Evolutionary conservation across 2,113 vertebrate genomes (phyloP).

Genomic region (Vimba vimba): DNA sequence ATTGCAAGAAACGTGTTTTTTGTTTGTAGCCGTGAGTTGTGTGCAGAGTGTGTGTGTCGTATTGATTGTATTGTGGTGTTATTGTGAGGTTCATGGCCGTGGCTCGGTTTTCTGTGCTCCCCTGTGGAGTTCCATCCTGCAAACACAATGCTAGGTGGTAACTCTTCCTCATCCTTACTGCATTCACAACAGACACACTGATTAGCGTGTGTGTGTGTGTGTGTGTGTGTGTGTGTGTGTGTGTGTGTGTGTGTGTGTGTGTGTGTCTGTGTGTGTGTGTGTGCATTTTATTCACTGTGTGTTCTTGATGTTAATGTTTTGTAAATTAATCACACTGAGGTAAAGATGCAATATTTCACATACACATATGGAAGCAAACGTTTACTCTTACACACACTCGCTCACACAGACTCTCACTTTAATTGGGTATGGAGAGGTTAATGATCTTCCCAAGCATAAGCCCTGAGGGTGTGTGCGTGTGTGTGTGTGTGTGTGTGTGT

Average conservation of each 20-base stretch:
- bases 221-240: neutral
- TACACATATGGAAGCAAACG: slow-evolving; percentile 51
- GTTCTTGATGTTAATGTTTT: neutral
- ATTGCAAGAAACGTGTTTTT: slow-evolving; percentile 15
- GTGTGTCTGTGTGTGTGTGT: slow-evolving; percentile 26
- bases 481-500: slow-evolving; percentile 24
- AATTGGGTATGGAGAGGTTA: slow-evolving; percentile 63
- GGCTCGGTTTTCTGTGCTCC: slow-evolving; percentile 43
- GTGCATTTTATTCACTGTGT: slow-evolving; percentile 15
- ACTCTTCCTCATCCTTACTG: slow-evolving; percentile 57
- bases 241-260: too few relatives aligned
- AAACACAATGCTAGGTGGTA: slow-evolving; percentile 63
- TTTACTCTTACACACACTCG: slow-evolving; percentile 41
- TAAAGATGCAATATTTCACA: slow-evolving; percentile 24
- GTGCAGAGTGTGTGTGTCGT: slow-evolving; percentile 39
- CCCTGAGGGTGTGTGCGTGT: slow-evolving; percentile 56
- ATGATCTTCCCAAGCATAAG: slow-evolving; percentile 58
- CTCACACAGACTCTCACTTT: slow-evolving; percentile 46
- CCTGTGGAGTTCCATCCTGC: slow-evolving; percentile 62
- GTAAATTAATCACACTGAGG: slow-evolving; percentile 1
- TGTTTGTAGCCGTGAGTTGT: slow-evolving; percentile 40
- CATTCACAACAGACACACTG: slow-evolving; percentile 43
- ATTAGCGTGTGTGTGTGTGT: slow-evolving; percentile 42
- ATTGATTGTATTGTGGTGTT: slow-evolving; percentile 47
- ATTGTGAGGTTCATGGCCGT: slow-evolving; percentile 50